These are phyloP conservation scores for Drosophila leontia DNA, from an alignment of 1,140 invertebrate species.

Conservation along the genomic window DNA sequence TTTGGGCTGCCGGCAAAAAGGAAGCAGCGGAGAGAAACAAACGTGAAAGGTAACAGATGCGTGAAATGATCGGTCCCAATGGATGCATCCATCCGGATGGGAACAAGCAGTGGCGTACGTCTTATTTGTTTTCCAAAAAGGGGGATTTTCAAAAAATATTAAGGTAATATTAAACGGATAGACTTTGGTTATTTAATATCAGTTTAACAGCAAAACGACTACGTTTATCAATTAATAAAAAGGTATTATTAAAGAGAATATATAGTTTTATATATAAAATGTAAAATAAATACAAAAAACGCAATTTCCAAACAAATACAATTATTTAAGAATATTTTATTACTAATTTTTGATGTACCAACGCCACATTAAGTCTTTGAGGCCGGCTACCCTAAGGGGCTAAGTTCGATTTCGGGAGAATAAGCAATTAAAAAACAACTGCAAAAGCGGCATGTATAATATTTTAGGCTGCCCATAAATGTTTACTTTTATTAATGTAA, in stretches of 20 bases:
- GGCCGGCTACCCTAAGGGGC: background rate
- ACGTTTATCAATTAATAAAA: too few relatives aligned
- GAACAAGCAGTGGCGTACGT: constrained; percentile 3
- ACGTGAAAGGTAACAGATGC: constrained; percentile 58
- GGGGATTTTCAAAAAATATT: background rate
- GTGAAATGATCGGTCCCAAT: constrained; percentile 29
- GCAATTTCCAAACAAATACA: too few relatives aligned
- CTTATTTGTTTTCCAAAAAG: background rate
- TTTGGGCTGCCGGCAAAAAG: constrained; percentile 47
- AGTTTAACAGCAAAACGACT: too few relatives aligned
- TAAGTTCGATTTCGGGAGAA: background rate
- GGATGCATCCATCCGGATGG: too few relatives aligned
- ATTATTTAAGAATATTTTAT: too few relatives aligned
- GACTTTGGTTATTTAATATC: too few relatives aligned
- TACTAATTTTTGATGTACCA: too few relatives aligned
- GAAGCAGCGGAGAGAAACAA: constrained; percentile 35
- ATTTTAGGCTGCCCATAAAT: constrained; percentile 25
- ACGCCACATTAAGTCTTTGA: background rate
- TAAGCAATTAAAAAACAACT: constrained; percentile 9
- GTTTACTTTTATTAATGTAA: constrained; percentile 41
- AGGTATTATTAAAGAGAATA: too few relatives aligned
- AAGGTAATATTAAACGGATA: too few relatives aligned
- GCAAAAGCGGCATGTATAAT: constrained; percentile 13
- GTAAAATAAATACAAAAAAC: too few relatives aligned
- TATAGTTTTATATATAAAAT: too few relatives aligned